A percentile compares a stretch with the other conserved stretches of the same genome.
Evolutionary conservation across 2,888 invertebrate species (phyloP).

Genomic region (Agrypnus murinus): DNA sequence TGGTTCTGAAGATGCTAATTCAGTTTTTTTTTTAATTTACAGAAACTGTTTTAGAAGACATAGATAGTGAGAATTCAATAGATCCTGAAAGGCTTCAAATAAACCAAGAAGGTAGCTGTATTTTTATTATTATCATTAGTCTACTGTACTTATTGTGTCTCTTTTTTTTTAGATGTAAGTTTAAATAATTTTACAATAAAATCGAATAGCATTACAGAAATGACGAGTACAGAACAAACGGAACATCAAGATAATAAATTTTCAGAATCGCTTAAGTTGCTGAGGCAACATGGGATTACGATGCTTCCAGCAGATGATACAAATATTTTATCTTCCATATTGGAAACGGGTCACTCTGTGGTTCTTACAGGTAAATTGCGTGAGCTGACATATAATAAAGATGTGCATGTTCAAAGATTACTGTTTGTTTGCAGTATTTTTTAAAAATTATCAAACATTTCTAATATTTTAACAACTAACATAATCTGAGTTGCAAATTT

Average conservation of each 20-base stretch:
- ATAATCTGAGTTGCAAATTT: too few relatives aligned
- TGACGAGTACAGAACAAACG: slow-evolving; percentile 1
- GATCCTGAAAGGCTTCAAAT: slow-evolving; percentile 50
- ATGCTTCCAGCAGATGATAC: slow-evolving; percentile 87
- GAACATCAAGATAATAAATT: slow-evolving; percentile 41
- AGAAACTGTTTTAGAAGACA: slow-evolving; percentile 55
- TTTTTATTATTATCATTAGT: background rate
- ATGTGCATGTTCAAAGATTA: too few relatives aligned
- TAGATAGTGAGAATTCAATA: slow-evolving; percentile 54
- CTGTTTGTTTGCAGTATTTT: too few relatives aligned
- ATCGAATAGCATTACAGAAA: background rate
- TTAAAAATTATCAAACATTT: too few relatives aligned
- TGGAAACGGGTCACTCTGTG: slow-evolving; percentile 90
- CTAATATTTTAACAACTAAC: too few relatives aligned
- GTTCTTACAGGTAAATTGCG: slow-evolving; percentile 82
- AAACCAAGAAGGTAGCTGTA: slow-evolving; percentile 47
- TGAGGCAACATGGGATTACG: slow-evolving; percentile 90
- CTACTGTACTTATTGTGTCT: background rate
- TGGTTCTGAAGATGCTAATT: too few relatives aligned
- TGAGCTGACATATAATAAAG: background rate
- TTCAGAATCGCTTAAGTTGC: slow-evolving; percentile 76
- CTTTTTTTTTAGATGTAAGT: background rate
- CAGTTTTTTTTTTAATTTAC: slow-evolving; percentile 1
- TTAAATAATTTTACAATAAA: slow-evolving; percentile 3
- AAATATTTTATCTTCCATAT: slow-evolving; percentile 84